Base-by-base conservation (phyloP, 2,113 vertebrate species). In the Chaetorhynchus papuensis region DNA sequence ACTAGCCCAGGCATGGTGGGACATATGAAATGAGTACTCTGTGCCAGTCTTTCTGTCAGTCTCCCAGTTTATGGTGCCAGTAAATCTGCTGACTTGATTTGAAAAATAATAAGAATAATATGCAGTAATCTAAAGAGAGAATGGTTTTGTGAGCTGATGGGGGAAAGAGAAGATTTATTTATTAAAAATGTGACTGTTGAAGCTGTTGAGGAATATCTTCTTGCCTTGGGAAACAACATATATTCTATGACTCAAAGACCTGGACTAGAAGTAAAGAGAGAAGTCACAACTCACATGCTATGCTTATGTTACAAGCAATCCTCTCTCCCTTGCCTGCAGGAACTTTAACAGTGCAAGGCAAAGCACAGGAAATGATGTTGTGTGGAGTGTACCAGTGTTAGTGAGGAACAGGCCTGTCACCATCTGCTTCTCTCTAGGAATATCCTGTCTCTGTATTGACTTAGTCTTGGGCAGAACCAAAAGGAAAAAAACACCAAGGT, bases 351-450 rank as follows among this genome's bases (percentile, higher is more conserved):
- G 41, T 33, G 47, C 57, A 56, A 80, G 64, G 35, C 82, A 72
- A 88, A 83, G 50, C 22, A 17, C 20, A 75, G 71, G 65, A 71
- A 87, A 49, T 4, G 11, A 41, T 35, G 37, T 30, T 45, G 45
- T 54, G 53, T 85, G 47, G 35, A 69, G 30, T 3, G 7, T 53
- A 82, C 57, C 57, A 84, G 49, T 39, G 61, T 41, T 42, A 64
- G 37, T 0, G 0, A 71, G 65, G 70, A 87, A 65, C 63, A 89
- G 37, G 19, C 53, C 68, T 71, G 56, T 60, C 30, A 45, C 87
- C 87, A 91, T 87, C 74, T 96, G 81, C 44, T 89, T 47, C 82
- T 93, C 74, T 69, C 59, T 11, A 47, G 66, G 83, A 96, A 93
- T 44, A 75, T 50, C 53, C 15, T 69, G n/a, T 75, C 41, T 64